Percentiles rank a stretch among this genome's conserved stretches.
Evolutionary conservation across 2,888 invertebrate species (phyloP).

Genomic region (Gastracanthus pulcherrimus): DNA sequence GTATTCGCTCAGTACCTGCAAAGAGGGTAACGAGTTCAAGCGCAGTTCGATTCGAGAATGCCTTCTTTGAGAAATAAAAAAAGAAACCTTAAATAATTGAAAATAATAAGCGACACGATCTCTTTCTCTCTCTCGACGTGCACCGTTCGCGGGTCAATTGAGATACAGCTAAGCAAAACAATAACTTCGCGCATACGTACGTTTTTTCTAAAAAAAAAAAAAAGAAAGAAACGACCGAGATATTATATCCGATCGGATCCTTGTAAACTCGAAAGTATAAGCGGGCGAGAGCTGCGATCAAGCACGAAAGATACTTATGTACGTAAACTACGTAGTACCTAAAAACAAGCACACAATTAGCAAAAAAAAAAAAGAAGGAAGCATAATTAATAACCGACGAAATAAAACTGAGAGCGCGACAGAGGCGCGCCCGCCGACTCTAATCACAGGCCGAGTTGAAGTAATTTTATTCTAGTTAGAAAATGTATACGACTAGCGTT

Average conservation of each 20-base stretch:
- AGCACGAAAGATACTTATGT: conserved; percentile 56
- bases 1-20: conserved; percentile 68
- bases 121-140: conserved; percentile 53
- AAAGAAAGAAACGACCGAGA: neutral
- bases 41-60: conserved; percentile 64
- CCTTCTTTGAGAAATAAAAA: conserved; percentile 60
- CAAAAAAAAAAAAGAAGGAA: conserved; percentile 37
- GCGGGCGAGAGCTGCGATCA: conserved; percentile 42
- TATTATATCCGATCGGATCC: conserved; percentile 1
- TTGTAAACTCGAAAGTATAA: conserved; percentile 28
- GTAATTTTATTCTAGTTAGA: conserved; percentile 77
- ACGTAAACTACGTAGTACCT: conserved; percentile 60
- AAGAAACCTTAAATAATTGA: conserved; percentile 29
- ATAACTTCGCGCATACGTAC: conserved; percentile 29
- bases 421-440: conserved; percentile 50
- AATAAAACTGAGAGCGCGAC: conserved; percentile 45
- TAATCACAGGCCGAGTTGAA: conserved; percentile 51
- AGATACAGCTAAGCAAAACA: conserved; percentile 26
- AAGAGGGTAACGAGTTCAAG: conserved; percentile 64
- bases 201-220: conserved; percentile 13
- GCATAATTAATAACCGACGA: no score
- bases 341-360: conserved; percentile 50
- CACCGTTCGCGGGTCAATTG: conserved; percentile 39
- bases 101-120: conserved; percentile 44
- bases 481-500: conserved; percentile 77